phyloP scores from a whole-genome alignment of 2,113 vertebrate species.

The Xerus inauris region DNA sequence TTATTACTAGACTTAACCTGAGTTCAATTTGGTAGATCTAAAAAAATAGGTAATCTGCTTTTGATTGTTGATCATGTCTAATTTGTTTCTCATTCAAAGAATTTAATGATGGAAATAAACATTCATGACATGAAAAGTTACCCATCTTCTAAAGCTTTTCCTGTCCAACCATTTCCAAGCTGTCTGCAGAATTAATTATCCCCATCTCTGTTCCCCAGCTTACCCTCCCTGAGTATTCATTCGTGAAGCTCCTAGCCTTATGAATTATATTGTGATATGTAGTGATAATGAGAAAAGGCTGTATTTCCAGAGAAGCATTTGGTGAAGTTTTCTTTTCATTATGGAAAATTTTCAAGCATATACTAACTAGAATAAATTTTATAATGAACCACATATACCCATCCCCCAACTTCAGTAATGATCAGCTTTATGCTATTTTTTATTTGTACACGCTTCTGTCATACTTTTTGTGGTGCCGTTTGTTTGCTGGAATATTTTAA shows the following conservation, averaged over 20 bases:
- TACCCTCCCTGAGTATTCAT: conserved; percentile 9
- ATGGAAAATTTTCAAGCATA: conserved; percentile 13
- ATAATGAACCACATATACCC: background rate
- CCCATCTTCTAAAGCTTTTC: conserved; percentile 26
- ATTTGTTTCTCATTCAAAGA: conserved; percentile 67
- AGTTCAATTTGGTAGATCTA: conserved; percentile 44
- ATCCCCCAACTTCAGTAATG: background rate
- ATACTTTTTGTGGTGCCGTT: background rate
- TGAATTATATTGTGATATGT: conserved; percentile 16
- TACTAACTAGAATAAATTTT: background rate
- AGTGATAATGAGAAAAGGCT: conserved; percentile 54
- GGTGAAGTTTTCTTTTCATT: conserved; percentile 55
- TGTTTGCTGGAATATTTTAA: conserved; percentile 38
- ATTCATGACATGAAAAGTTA: conserved; percentile 56
- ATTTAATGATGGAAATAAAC: conserved; percentile 68
- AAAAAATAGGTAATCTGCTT: conserved; percentile 56
- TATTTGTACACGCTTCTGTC: background rate
- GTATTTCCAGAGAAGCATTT: conserved; percentile 32
- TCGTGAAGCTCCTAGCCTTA: background rate
- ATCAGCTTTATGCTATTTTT: background rate
- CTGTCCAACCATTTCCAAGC: conserved; percentile 33
- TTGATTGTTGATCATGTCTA: conserved; percentile 57
- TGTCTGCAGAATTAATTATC: conserved; percentile 50
- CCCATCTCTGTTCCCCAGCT: background rate
- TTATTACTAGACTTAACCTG: conserved; percentile 44